Conservation (phyloP, 2,797 vertebrate species). For the Hemibagrus guttatus region DNA sequence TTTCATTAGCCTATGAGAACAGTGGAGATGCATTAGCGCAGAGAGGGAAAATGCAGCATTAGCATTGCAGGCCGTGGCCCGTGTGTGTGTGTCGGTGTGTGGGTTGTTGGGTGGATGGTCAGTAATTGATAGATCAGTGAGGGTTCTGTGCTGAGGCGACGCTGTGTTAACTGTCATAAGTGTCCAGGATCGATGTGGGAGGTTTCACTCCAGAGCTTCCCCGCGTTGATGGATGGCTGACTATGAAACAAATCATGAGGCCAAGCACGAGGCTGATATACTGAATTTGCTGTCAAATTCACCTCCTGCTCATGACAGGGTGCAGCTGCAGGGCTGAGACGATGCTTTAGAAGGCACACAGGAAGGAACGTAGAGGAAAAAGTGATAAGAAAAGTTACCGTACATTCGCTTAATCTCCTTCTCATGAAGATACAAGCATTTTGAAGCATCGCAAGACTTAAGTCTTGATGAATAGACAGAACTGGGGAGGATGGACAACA, state of each 20-base stretch:
- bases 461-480: neutral
- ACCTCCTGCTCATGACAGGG: neutral
- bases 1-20: conserved; percentile 99
- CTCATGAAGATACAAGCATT: neutral
- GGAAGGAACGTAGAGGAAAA: neutral
- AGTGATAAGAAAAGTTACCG: neutral
- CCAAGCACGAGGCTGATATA: conserved; percentile 87
- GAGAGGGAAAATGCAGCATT: conserved; percentile 96
- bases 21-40: conserved; percentile 98
- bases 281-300: conserved; percentile 89
- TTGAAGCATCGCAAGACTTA: neutral
- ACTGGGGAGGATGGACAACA: neutral
- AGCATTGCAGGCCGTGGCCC: conserved; percentile 81
- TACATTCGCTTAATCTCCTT: neutral
- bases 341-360: neutral
- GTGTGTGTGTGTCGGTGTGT: conserved; percentile 23
- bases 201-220: conserved; percentile 90
- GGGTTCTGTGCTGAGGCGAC: conserved; percentile 95
- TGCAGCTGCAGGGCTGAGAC: neutral
- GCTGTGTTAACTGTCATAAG: conserved; percentile 99
- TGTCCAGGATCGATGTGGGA: conserved; percentile 96
- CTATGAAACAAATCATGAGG: conserved; percentile 84
- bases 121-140: conserved; percentile 98
- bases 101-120: conserved; percentile 53
- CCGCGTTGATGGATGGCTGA: conserved; percentile 94